Evolutionary conservation across 2,888 invertebrate genomes (phyloP), one percentile per base, ranked within the genome.

Genomic region (Andrena minutula): DNA sequence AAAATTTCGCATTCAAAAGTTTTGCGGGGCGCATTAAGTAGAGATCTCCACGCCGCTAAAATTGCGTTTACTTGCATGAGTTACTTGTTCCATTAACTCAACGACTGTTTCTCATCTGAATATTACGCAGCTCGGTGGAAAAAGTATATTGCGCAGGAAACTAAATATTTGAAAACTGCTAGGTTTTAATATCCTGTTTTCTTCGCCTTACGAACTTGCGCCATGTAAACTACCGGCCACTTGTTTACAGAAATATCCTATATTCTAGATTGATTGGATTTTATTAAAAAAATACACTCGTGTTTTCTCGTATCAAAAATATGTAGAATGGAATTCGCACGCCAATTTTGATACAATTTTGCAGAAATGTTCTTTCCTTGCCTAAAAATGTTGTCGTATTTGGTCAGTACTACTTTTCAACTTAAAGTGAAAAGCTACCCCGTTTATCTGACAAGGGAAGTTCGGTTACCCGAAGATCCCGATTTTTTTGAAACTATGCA

Each of bases 1-100:
- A 47, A 32, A 60, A 80, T 68, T 65, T 66, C 12, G 47, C 51
- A 71, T 76, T 66, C 30, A 26, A 79, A 80, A 80, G 53, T 72
- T 80, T 61, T 35, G 10, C 23, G 23, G 20, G n/a, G 28, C 30
- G 47, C 47, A 68, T 58, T 72, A 66, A 71, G 71, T 56, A 12
- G 61, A 35, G 61, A 70, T 76, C 68, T 71, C n/a, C 47, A 12
- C 20, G 51, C 35, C 23, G 16, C 58, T 49, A 26, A 53, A 65
- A 61, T 20, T 41, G 23, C 35, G 41, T 49, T 63, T 63, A 32
- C 41, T 68, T 23, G 35, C 12, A n/a, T 30, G 41, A 64, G 35
- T 70, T 69, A 63, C 26, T 23, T 20, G 28, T 32, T 47, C n/a
- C 60, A 56, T 51, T 70, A 60, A 60, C 12, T 10, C 30, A 12